These are phyloP conservation scores for Ceyx cyanopectus DNA, from an alignment of 2,113 vertebrate species.

Conservation along the genomic window DNA sequence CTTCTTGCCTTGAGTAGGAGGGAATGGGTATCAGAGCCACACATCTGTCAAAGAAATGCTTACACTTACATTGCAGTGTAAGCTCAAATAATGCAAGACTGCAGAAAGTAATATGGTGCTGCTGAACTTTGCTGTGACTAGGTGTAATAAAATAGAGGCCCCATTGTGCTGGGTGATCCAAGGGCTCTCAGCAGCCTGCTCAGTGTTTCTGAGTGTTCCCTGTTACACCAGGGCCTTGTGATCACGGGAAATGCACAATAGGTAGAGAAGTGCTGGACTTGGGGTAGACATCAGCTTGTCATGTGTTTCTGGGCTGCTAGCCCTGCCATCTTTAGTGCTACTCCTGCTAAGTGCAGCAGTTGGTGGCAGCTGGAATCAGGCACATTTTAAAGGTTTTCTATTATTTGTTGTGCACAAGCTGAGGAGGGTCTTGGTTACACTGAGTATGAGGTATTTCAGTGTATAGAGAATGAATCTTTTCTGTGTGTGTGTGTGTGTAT, in stretches of 20 bases:
- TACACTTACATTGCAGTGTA: not conserved
- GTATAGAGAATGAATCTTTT: slow-evolving; percentile 11
- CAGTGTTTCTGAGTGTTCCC: not conserved
- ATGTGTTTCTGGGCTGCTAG: not conserved
- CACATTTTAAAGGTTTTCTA: not conserved
- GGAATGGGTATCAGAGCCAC: not conserved
- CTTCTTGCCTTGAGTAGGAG: slow-evolving; percentile 25
- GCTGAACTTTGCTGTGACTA: not conserved
- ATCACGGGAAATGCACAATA: not conserved
- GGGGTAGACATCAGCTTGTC: not conserved
- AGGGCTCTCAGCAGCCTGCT: not conserved
- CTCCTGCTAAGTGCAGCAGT: not conserved
- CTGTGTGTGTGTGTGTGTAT: slow-evolving; percentile 13
- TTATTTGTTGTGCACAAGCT: not conserved
- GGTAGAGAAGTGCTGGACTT: not conserved
- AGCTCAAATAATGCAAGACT: not conserved
- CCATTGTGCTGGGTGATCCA: not conserved
- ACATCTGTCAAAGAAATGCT: not conserved
- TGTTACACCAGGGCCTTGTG: not conserved
- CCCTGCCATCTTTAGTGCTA: not conserved
- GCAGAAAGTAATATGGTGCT: not conserved
- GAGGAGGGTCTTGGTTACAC: not conserved
- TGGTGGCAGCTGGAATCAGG: not conserved
- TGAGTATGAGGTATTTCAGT: slow-evolving; percentile 23
- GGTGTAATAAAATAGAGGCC: not conserved